Conservation (phyloP, 2,888 invertebrate species). For the Pecten maximus region DNA sequence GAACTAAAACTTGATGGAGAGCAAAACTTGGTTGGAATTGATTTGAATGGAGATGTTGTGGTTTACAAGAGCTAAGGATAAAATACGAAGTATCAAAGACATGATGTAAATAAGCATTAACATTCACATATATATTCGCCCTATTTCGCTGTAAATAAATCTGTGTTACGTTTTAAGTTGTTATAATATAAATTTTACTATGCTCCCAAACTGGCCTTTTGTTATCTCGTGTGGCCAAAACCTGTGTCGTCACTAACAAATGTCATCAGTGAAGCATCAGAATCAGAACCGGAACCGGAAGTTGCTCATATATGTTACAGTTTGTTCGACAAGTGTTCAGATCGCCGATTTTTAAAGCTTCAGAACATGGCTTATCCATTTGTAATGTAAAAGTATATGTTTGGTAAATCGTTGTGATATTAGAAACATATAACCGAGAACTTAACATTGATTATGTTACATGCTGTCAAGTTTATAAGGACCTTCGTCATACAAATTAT, state of each 20-base stretch:
- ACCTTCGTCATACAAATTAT: too few species aligned
- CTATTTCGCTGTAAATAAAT: neutral
- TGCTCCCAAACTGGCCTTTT: neutral
- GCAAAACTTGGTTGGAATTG: conserved; percentile 59
- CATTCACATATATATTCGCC: neutral
- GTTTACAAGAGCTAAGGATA: neutral
- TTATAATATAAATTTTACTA: neutral
- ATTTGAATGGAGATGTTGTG: conserved; percentile 63
- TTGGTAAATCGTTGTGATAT: too few species aligned
- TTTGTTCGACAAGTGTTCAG: neutral
- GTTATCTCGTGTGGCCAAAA: neutral
- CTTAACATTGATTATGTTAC: too few species aligned
- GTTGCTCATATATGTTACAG: neutral
- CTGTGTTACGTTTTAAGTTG: neutral
- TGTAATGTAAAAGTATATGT: too few species aligned
- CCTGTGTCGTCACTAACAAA: neutral
- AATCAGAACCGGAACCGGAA: neutral
- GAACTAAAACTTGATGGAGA: conserved; percentile 60
- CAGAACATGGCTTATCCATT: too few species aligned
- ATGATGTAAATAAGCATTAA: neutral
- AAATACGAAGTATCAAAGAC: neutral
- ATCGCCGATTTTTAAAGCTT: neutral
- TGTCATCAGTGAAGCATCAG: neutral
- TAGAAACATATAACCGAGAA: too few species aligned
- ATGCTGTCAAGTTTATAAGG: too few species aligned